phyloP scores from a whole-genome alignment of 2,888 invertebrate genomes.

The Tetramorium bicarinatum region DNA sequence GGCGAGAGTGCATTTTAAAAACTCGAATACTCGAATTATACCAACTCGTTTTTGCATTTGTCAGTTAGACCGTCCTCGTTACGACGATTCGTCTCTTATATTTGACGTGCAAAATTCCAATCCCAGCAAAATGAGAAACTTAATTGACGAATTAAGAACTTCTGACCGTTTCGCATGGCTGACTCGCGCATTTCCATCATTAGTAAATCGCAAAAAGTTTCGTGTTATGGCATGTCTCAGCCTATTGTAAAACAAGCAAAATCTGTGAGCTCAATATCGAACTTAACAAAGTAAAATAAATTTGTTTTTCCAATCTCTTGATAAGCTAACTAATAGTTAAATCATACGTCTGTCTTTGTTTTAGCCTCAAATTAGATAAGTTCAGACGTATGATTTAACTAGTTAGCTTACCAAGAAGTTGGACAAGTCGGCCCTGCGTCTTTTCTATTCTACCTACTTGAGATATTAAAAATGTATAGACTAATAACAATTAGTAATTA shows the following conservation, averaged over 20 bases:
- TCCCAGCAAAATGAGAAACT: slow-evolving; percentile 33
- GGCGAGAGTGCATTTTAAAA: slow-evolving; percentile 37
- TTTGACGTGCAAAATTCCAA: slow-evolving; percentile 15
- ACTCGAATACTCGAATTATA: slow-evolving; percentile 26
- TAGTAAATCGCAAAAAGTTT: neutral
- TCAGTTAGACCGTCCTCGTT: slow-evolving; percentile 31
- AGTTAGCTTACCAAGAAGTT: too few relatives aligned
- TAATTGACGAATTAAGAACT: slow-evolving; percentile 28
- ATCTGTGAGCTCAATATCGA: neutral
- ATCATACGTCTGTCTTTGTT: too few relatives aligned
- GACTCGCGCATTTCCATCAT: neutral
- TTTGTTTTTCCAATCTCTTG: too few relatives aligned
- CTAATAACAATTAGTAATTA: neutral
- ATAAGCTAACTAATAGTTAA: too few relatives aligned
- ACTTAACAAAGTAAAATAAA: neutral
- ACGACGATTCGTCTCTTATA: neutral
- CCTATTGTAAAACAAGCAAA: neutral
- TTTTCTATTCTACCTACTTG: neutral
- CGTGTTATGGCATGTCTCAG: neutral
- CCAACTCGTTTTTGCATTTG: slow-evolving; percentile 35
- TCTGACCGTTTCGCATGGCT: neutral
- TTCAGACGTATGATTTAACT: too few relatives aligned
- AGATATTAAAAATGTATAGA: neutral
- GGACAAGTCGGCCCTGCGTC: too few relatives aligned
- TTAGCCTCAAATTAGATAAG: too few relatives aligned